Base-by-base conservation (phyloP, 2,113 vertebrate genomes). In the Channa maculata region DNA sequence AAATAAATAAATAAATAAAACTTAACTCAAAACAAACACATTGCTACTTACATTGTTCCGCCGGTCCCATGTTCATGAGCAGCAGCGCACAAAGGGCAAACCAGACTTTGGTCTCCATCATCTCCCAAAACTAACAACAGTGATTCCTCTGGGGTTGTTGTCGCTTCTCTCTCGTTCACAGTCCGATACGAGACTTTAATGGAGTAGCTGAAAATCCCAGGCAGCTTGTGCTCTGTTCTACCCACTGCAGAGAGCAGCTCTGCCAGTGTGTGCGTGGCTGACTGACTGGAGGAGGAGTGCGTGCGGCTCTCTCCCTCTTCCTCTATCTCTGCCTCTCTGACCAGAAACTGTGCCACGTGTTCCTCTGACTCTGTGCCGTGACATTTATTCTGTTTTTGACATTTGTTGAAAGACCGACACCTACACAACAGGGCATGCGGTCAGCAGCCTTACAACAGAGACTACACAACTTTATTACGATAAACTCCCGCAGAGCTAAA, bases 321-420 rank as follows among this genome's bases (percentile, higher is more conserved):
- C 66, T 65, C 67, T 69, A 71, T 48, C 62, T 65, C 77, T 37
- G 73, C 57, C 78, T 53, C 65, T 48, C 72, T 62, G 58, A 54
- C 65, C 13, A 69, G 74, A 65, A 80, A 53, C 84, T 79, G 65
- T 91, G 91, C 91, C 91, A 92, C 91, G 91, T 92, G 89, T 90
- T 92, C 76, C 8, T 65, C 50, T 67, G 75, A 60, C 15, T 70
- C 65, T 34, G 58, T 72, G 71, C 69, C 60, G n/a, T 76, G 72
- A 38, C 45, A 44, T 58, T 8, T 5, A 5, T 48, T 60, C 52
- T 37, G 69, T 36, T 24, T 24, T 24, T 24, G 24, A 24, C 24
- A 24, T 24, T 24, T 24, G 24, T 24, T 38, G 44, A 38, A 14
- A 59, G 60, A 44, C 64, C 43, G 65, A 51, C 71, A 69, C 15